Evolutionary conservation across 2,888 invertebrate species (phyloP).

Genomic region (Hedya salicella): DNA sequence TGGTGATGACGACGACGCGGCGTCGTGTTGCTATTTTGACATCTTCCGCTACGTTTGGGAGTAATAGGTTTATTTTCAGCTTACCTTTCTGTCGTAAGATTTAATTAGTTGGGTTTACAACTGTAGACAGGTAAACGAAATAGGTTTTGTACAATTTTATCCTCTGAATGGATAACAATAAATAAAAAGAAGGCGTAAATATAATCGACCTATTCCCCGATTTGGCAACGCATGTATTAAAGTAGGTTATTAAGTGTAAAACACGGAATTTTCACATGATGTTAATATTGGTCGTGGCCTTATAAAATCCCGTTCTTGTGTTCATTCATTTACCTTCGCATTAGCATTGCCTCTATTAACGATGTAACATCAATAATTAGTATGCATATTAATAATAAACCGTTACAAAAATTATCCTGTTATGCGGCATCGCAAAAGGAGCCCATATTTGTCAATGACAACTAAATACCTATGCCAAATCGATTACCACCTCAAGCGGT

Average conservation of each 20-base stretch:
- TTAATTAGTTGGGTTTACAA: constrained; percentile 8
- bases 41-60: constrained; percentile 57
- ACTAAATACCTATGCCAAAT: constrained; percentile 55
- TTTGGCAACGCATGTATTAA: too few species aligned
- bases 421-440: constrained; percentile 19
- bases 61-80: constrained; percentile 31
- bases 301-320: too few species aligned
- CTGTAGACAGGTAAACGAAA: neutral
- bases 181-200: neutral
- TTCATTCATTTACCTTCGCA: neutral
- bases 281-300: too few species aligned
- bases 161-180: neutral
- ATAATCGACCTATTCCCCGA: too few species aligned
- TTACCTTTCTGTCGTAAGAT: constrained; percentile 22
- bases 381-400: neutral
- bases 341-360: neutral
- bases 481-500: constrained; percentile 58
- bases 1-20: constrained; percentile 62
- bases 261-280: too few species aligned
- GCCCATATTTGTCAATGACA: constrained; percentile 43
- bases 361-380: neutral
- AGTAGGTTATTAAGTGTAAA: too few species aligned
- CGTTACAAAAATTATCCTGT: constrained; percentile 22
- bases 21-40: constrained; percentile 50
- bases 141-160: neutral